Evolutionary conservation across 1,140 invertebrate genomes (phyloP), one percentile per base, ranked within the genome.

Genomic region (Pararge aegeria): DNA sequence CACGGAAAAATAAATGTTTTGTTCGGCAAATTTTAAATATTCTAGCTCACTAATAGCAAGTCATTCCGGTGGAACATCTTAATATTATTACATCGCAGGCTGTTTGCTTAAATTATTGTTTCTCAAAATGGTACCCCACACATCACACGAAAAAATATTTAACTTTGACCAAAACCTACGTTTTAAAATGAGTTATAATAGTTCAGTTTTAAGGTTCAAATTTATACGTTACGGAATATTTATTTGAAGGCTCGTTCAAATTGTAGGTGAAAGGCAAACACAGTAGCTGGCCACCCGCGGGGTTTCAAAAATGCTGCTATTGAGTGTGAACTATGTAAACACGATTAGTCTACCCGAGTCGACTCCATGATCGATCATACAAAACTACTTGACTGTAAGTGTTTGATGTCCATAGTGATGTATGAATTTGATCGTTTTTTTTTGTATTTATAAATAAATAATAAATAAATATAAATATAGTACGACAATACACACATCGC

Each of bases 201-300:
- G 0, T 18, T 2, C 12, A 18, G 18, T 38, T 38, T 3, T 38
- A 64, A 55, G 44, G 5, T 34, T 6, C 1, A 12, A 34, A 34
- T 12, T 34, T 34, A 12, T 12, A 40, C 12, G 13, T 21, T n/a
- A n/a, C n/a, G 1, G 21, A n/a, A 20, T 52, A 24, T 40, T 38
- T 30, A 29, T 68, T 64, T 66, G 37, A 74, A 79, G 67, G 70
- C 64, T 65, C 71, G 61, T 83, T 77, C 66, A 71, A 73, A 75
- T 75, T 68, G 72, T 78, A 81, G 80, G 70, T 59, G 58, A 70
- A 81, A 80, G 44, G 70, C 78, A 84, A 81, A 84, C 83, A 84
- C 83, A 84, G 83, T 81, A 87, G 81, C 81, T 57, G 80, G 73
- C 83, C 81, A 86, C 83, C 83, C 80, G 78, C 64, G 61, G 67